phyloP scores from a whole-genome alignment of 1,140 invertebrate species.

The Cataglyphis hispanica region DNA sequence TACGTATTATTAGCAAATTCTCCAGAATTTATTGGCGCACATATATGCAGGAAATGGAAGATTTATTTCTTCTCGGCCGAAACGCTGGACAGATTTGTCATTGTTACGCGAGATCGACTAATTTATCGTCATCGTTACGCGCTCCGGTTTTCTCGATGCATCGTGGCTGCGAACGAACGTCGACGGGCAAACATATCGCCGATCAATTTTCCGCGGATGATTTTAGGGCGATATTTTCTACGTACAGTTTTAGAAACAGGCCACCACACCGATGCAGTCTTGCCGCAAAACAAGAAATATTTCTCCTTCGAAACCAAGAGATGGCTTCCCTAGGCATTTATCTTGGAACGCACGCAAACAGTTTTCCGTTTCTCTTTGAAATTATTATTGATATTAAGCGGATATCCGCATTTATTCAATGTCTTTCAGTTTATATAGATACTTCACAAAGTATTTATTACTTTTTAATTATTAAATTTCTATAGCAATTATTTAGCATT shows the following conservation, averaged over 20 bases:
- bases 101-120: constrained; percentile 25
- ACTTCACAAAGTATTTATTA: not conserved
- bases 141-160: not conserved
- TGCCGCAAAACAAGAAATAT: not conserved
- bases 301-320: not conserved
- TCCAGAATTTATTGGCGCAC: constrained; percentile 5
- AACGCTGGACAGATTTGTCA: not conserved
- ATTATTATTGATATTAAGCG: constrained; percentile 2
- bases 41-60: not conserved
- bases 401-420: not conserved
- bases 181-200: constrained; percentile 16
- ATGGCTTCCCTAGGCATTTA: constrained; percentile 2
- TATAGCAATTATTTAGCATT: not conserved
- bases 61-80: constrained; percentile 1
- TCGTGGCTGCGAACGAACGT: not conserved
- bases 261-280: not conserved
- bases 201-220: constrained; percentile 6
- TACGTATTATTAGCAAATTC: not conserved
- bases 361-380: not conserved
- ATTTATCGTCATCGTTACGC: constrained; percentile 25
- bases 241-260: constrained; percentile 16
- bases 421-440: not conserved
- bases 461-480: constrained; percentile 1
- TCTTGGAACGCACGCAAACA: not conserved
- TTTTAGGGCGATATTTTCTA: constrained; percentile 25